Conservation (phyloP, 2,113 vertebrate genomes). For the Gymnobelideus leadbeateri region DNA sequence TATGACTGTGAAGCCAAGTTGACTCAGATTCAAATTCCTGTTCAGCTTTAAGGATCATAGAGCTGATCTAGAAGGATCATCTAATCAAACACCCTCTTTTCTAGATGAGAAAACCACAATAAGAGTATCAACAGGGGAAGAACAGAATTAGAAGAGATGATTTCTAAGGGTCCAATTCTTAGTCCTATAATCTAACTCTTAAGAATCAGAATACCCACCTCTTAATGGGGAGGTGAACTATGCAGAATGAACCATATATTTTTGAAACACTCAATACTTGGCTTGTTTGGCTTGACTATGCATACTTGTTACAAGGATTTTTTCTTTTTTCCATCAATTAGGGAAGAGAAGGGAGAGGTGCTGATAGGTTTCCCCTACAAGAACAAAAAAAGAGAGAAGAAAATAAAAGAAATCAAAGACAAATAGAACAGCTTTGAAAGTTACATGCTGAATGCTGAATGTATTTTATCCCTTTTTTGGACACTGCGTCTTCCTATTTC, state of each 20-base stretch:
- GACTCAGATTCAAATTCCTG: no score
- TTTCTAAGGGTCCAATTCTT: background rate
- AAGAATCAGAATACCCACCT: background rate
- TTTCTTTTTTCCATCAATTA: background rate
- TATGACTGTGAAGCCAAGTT: background rate
- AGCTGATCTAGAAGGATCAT: no score
- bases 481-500: background rate
- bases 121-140: background rate
- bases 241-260: background rate
- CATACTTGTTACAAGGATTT: background rate
- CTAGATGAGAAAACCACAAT: no score
- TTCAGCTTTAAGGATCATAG: no score
- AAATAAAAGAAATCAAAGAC: background rate
- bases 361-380: background rate
- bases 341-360: background rate
- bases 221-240: background rate
- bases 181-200: constrained; percentile 23
- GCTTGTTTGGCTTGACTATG: background rate
- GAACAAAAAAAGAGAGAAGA: background rate
- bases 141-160: background rate
- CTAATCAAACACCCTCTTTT: no score
- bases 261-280: background rate
- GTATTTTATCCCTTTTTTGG: background rate
- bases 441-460: background rate
- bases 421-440: background rate